Evolutionary conservation across 2,113 vertebrate genomes (phyloP), one percentile per base, ranked within the genome.

Genomic region (Cheilinus undulatus): DNA sequence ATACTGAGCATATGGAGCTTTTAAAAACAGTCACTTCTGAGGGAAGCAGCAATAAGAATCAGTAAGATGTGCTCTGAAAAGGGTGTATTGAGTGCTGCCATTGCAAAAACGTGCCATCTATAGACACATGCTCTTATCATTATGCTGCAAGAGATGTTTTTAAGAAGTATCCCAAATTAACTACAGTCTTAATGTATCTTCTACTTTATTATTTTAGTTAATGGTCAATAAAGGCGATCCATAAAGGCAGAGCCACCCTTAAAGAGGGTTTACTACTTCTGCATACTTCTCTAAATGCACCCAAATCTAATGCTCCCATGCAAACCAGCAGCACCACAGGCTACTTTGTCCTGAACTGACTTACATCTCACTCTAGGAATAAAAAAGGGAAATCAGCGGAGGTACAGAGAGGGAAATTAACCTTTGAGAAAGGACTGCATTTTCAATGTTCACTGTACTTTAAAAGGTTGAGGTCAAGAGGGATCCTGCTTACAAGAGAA

Each of bases 361-460:
- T 68, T 42, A 56, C 51, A 70, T 63, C 51, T 34, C 36, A 65
- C n/a, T 46, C 23, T 4, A n/a, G 38, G 28, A 52, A 38, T 19
- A 6, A 54, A 26, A 20, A 50, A 61, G 49, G 45, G n/a, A 69
- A 69, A 57, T 34, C 60, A 49, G 9, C 23, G 43, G 52, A 48
- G 57, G 23, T 10, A 24, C 57, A 36, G 50, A 68, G 56, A 36
- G 56, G 14, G 17, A 22, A 58, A 73, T 40, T 69, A 30, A 45
- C 69, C 61, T 71, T 66, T 66, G 5, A 53, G 26, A 59, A 59
- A 9, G 28, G 36, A 59, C 28, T 49, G 52, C 48, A 61, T 22
- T 61, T 50, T 43, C 51, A 56, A 26, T 40, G 38, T 32, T 71
- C 13, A 19, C 17, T 59, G 27, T 27, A 20, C 40, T 74, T 49